These are phyloP conservation scores for Pogoniulus pusillus DNA, from an alignment of 2,797 vertebrate genomes.

Conservation along the genomic window DNA sequence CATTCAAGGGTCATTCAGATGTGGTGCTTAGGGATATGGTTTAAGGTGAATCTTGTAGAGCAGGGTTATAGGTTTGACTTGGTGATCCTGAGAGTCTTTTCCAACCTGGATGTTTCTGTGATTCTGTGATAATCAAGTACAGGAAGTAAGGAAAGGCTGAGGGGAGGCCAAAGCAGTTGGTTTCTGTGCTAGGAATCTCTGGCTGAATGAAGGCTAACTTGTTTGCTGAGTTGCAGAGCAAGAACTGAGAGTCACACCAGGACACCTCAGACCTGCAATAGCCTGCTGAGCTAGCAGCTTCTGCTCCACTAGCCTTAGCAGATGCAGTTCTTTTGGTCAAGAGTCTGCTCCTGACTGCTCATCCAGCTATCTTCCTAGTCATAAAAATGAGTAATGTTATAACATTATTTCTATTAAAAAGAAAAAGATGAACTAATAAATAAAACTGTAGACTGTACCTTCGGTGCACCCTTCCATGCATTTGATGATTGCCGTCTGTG, in stretches of 20 bases:
- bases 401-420: neutral
- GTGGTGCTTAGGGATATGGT: no score
- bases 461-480: neutral
- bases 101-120: no score
- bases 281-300: accelerated
- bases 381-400: neutral
- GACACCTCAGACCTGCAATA: neutral
- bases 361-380: neutral
- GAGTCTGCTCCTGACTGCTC: neutral
- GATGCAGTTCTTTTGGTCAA: neutral
- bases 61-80: no score
- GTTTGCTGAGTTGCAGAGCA: neutral
- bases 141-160: neutral
- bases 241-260: neutral
- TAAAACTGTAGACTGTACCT: neutral
- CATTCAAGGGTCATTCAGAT: no score
- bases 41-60: no score
- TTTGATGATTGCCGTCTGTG: neutral
- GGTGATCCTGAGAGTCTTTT: no score
- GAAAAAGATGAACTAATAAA: neutral
- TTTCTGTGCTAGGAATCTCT: neutral
- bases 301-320: neutral
- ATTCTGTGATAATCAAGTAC: no score
- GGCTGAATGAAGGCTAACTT: neutral
- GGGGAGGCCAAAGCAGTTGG: neutral